Base-by-base conservation (phyloP, 2,797 vertebrate species). In the Crenuchus spilurus region DNA sequence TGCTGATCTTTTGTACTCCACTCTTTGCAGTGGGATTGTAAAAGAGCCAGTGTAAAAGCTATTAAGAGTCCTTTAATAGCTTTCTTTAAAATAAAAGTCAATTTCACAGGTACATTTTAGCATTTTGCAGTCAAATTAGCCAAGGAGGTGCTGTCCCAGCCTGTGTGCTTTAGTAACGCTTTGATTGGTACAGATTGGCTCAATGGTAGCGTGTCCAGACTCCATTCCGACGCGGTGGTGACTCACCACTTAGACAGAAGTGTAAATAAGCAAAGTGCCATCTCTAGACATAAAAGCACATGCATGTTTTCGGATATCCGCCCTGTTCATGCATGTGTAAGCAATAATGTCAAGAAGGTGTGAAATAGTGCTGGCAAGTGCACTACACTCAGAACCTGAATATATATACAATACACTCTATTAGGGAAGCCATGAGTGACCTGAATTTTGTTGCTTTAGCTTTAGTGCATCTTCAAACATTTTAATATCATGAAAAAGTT, bases 111-210 rank as follows among this genome's bases (percentile, higher is more conserved):
- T n/a, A n/a, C n/a, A n/a, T n/a, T 46, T 55, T 33, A 57, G 18
- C 33, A 42, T 16, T 11, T 16, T n/a, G n/a, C n/a, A n/a, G n/a
- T n/a, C n/a, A n/a, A n/a, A n/a, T n/a, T n/a, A 2, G 41, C 28
- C 62, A 22, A 35, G 7, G 68, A 2, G 44, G 39, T 33, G 37
- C 49, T 77, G 52, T 61, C 44, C 42, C 28, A 35, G 14, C 60
- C 73, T 63, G 70, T 76, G 78, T 83, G 63, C 76, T 10, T 54
- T 18, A 41, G 77, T 75, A 82, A 82, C 72, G 48, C 51, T 35
- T 68, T 74, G 30, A 71, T 52, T 70, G 73, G 49, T 69, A 33
- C 39, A 1, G 33, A 72, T 61, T 44, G 72, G 60, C 16, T 58
- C 22, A 9, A 30, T 66, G 26, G 13, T 37, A 20, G 33, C 46